Conservation (phyloP, 2,797 vertebrate genomes). For the Zenarchopterus dispar region DNA sequence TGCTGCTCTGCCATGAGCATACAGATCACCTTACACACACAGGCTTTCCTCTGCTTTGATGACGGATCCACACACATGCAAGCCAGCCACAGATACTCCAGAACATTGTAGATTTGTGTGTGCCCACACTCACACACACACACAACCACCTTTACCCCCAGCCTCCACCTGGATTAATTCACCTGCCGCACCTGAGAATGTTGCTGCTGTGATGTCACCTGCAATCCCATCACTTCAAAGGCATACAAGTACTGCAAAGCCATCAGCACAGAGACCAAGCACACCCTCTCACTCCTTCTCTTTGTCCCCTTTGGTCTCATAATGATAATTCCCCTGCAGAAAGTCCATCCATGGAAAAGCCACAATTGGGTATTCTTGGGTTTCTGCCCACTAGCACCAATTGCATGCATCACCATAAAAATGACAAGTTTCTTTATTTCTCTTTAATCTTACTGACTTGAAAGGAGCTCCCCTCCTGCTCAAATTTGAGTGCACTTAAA, state of each 20-base stretch:
- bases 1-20: conserved; percentile 71
- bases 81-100: conserved; percentile 37
- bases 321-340: conserved; percentile 63
- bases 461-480: conserved; percentile 43
- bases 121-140: conserved; percentile 14
- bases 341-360: conserved; percentile 48
- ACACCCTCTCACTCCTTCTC: conserved; percentile 58
- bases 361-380: conserved; percentile 68
- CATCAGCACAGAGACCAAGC: conserved; percentile 62
- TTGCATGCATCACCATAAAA: conserved; percentile 41
- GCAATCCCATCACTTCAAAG: conserved; percentile 77
- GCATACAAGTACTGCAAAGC: conserved; percentile 53
- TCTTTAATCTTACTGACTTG: conserved; percentile 40
- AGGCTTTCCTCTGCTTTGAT: conserved; percentile 74
- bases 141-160: conserved; percentile 56
- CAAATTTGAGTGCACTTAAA: conserved; percentile 42
- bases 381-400: conserved; percentile 63
- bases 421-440: conserved; percentile 58
- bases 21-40: conserved; percentile 76
- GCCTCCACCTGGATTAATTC: conserved; percentile 71
- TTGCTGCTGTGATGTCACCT: conserved; percentile 73
- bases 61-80: conserved; percentile 46
- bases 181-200: conserved; percentile 81
- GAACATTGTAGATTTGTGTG: conserved; percentile 38
- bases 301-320: conserved; percentile 64